These are phyloP conservation scores for Lasiurus borealis DNA, from an alignment of 2,113 vertebrate species.

Conservation along the genomic window DNA sequence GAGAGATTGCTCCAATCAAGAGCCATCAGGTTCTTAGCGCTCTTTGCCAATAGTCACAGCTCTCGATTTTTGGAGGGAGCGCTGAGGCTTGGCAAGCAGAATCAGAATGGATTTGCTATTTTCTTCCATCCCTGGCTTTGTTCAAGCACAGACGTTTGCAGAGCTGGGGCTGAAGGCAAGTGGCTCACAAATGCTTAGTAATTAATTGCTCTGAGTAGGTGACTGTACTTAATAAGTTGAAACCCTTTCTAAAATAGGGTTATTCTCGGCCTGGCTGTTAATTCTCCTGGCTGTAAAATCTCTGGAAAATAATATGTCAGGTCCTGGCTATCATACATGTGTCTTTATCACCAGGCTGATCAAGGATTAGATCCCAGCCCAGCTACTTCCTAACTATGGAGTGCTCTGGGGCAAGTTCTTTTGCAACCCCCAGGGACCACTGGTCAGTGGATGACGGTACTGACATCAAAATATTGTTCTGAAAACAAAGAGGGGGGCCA, in stretches of 20 bases:
- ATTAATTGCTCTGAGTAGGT: constrained; percentile 20
- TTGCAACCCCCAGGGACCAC: rapidly evolving
- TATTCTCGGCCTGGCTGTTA: background rate
- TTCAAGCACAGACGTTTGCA: constrained; percentile 64
- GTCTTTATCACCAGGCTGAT: background rate
- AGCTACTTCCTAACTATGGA: background rate
- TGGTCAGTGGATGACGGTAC: background rate
- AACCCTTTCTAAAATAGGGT: background rate
- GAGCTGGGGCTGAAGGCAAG: constrained; percentile 29
- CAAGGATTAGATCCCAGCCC: background rate
- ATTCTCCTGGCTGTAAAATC: constrained; percentile 6
- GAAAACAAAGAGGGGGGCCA: background rate
- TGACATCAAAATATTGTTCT: background rate
- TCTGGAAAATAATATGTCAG: constrained; percentile 16
- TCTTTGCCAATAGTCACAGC: constrained; percentile 78
- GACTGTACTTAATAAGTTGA: constrained; percentile 48
- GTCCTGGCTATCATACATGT: background rate
- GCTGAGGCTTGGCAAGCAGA: constrained; percentile 74
- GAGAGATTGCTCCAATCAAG: constrained; percentile 73
- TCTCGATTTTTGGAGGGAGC: constrained; percentile 76
- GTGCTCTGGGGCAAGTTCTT: background rate
- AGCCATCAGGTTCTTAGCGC: constrained; percentile 57
- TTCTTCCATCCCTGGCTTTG: constrained; percentile 53
- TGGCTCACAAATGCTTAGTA: background rate
- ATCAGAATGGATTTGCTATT: constrained; percentile 68